phyloP scores from a whole-genome alignment of 2,113 vertebrate genomes.

The Choloepus hoffmanni region DNA sequence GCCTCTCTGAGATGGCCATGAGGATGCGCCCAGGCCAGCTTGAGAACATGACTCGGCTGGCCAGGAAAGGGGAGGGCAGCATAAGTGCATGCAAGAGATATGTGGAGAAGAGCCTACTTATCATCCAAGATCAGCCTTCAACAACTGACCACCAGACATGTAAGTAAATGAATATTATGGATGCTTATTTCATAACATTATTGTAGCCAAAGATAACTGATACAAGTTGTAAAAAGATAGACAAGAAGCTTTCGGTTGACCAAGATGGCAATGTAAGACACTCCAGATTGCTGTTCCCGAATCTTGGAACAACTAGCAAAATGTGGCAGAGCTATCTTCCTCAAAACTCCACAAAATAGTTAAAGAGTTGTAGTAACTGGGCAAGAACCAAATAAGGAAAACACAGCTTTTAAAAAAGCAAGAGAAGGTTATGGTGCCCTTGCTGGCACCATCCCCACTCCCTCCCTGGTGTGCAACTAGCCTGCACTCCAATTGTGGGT shows the following conservation, averaged over 20 bases:
- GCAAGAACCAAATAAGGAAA: too few species aligned
- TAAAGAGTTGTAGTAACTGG: too few species aligned
- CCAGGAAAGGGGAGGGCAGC: background rate
- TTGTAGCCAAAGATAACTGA: background rate
- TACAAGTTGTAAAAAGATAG: background rate
- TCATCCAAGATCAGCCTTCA: background rate
- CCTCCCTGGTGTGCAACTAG: too few species aligned
- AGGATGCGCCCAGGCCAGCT: background rate
- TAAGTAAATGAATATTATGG: background rate
- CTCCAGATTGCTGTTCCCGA: too few species aligned
- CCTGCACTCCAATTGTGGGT: too few species aligned
- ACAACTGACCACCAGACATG: background rate
- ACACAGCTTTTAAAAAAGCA: too few species aligned
- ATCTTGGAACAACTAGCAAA: too few species aligned
- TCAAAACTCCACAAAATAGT: too few species aligned
- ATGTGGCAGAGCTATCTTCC: too few species aligned
- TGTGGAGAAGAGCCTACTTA: background rate
- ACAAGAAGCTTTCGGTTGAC: background rate
- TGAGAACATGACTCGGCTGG: background rate
- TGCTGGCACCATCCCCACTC: too few species aligned
- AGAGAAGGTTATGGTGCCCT: too few species aligned
- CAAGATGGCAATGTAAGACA: too few species aligned
- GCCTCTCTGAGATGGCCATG: background rate
- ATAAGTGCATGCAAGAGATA: background rate
- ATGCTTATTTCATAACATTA: slow-evolving; percentile 14